Base-by-base conservation (phyloP, 2,113 vertebrate genomes). In the Heloderma charlesbogerti region DNA sequence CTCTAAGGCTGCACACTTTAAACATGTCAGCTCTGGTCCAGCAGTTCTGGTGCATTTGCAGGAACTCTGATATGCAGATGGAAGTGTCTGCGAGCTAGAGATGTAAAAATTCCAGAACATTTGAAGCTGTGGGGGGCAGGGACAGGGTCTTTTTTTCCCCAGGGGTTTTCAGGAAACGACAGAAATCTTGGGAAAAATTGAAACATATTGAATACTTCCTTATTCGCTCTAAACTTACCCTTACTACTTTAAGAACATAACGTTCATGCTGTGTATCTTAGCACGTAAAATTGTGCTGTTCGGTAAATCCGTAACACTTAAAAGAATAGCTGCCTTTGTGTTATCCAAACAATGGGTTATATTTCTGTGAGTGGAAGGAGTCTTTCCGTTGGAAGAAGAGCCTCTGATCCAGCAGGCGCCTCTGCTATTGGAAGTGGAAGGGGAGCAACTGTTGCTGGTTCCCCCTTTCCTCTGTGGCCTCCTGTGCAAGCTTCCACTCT, bases 61-160 rank as follows among this genome's bases (percentile, higher is more conserved):
- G 51, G 87, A 79, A 80, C 57, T 80, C 75, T 77, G 60, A 88
- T 80, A 88, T 22, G 29, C 20, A 67, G 57, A 88, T 88, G 75
- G 75, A 88, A 67, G 29, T 13, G n/a, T 86, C 20, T 72, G 20
- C 67, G 9, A 86, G n/a, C 5, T 37, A 54, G 69, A 54, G 31
- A 12, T 72, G 43, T n/a, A 22, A 72, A 54, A 74, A 25, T 83
- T 3, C 84, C 22, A 54, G 48, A 72, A n/a, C 10, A n/a, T 74
- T 37, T 15, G 60, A 74, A 40, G 22, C 22, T 5, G 48, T 51
- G 48, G 48, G 8, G 34, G 54, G 7, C 29, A 60, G 80, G 54
- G 51, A 10, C 29, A 80, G 16, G 18, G 31, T 67, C 13, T 3
- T 25, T 67, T 45, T 27, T 2, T 57, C 60, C 60, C 13, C 29